Evolutionary conservation across 1,140 invertebrate genomes (phyloP), one percentile per base, ranked within the genome.

Genomic region (Trachymyrmex cornetzi): DNA sequence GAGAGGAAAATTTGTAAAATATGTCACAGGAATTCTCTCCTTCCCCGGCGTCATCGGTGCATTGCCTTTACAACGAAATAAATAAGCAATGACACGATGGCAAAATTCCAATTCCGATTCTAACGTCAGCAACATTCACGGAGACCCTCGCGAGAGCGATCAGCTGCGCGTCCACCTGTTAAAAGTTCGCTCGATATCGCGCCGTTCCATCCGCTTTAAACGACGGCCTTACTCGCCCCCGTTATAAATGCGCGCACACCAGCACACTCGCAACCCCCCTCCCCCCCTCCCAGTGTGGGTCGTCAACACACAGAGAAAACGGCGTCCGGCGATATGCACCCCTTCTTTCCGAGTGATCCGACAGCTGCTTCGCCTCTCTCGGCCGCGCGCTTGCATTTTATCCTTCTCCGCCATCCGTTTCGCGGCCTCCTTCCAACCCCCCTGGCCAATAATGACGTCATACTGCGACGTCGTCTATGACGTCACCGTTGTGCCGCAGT

Each of bases 401-500:
- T 87, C 85, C 87, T 89, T 87, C 63, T 30, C 80, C 64, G 34
- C 80, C 71, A 63, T 67, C 86, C 85, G 88, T 84, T 72, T 69
- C 63, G 80, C 90, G 85, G 90, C 88, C 85, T 77, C 88, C 86
- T 88, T 72, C 90, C 88, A 71, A 86, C 82, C 55, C 57, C 85
- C 59, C 79, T n/a, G 67, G 50, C 67, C 85, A 50, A 66, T 34
- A 86, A 66, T 95, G 94, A 95, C 93, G 94, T 95, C 93, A 93
- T 92, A 90, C 89, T 94, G 89, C 90, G 90, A 94, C 94, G 94
- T 93, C 92, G 92, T 90, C 90, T 86, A 91, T 95, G 93, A 95
- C 94, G 94, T 94, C 93, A 94, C 91, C 86, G 93, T 92, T 93
- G 89, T 95, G 93, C 94, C 94, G 94, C 94, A 94, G 94, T 95